Base-by-base conservation (phyloP, 2,888 invertebrate genomes). In the Protophormia terraenovae region DNA sequence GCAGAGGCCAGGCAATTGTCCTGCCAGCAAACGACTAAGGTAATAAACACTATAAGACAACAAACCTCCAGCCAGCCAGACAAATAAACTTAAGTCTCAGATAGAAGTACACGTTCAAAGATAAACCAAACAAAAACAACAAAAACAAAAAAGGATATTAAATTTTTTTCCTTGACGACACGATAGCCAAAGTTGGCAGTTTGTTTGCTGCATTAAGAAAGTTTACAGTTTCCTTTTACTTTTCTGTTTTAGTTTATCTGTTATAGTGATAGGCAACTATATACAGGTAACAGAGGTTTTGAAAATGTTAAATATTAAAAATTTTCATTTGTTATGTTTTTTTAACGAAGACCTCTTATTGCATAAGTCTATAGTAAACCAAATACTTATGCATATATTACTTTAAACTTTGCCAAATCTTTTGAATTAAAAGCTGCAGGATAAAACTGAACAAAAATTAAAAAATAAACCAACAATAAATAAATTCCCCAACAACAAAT, bases 1-100 rank as follows among this genome's bases (percentile, higher is more conserved):
- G 16, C 10, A 16, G 0, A 10, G 29, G 8, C 12, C n/a, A 73
- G 12, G 12, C 32, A 29, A 22, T 32, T 24, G n/a, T 60, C 41
- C 8, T 35, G n/a, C 7, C 45, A 22, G n/a, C 3, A 5, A 50
- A 14, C 4, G n/a, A n/a, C n/a, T n/a, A n/a, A n/a, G n/a, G n/a
- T n/a, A n/a, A n/a, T n/a, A n/a, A 41, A n/a, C 7, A 29, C 8
- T 8, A 32, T 7, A 24, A 53, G 12, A n/a, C 8, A 35, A 14
- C 62, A 62, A 35, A 62, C 12, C 12, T 3, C 14, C 14, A 38
- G 24, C 4, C 2, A 14, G n/a, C n/a, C n/a, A n/a, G 41, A 19
- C 24, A 64, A 66, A 60, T 35, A 62, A 62, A 62, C 62, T 62
- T 62, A 35, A 62, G 62, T 62, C 35, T 22, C 35, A 32, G 62